Evolutionary conservation across 2,113 vertebrate species (phyloP).

Genomic region (Cynoglossus semilaevis): DNA sequence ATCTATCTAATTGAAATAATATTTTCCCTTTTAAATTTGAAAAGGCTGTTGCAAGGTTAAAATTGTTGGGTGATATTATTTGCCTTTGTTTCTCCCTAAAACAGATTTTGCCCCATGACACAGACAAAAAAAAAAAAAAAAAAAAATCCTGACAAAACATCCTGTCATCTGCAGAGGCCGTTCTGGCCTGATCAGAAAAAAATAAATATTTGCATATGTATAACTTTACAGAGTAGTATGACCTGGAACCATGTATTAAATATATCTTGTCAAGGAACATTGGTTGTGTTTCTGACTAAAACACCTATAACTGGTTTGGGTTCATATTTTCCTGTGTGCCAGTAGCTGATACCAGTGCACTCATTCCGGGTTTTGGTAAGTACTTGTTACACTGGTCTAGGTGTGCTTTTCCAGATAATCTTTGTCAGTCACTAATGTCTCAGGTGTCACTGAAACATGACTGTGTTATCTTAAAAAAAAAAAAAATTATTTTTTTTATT

Average conservation of each 20-base stretch:
- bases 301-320: constrained; percentile 61
- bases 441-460: background rate
- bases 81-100: no score
- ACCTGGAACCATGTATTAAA: constrained; percentile 12
- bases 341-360: background rate
- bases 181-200: no score
- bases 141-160: constrained; percentile 26
- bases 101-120: background rate
- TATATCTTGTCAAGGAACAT: constrained; percentile 5
- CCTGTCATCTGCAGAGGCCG: no score
- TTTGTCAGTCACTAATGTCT: background rate
- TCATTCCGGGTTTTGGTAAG: background rate
- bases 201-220: background rate
- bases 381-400: constrained; percentile 53
- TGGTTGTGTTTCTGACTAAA: constrained; percentile 17
- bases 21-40: constrained; percentile 51
- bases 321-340: constrained; percentile 25
- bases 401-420: constrained; percentile 15
- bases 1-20: constrained; percentile 67
- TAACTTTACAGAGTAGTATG: no score
- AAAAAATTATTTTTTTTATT: constrained; percentile 19
- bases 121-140: constrained; percentile 19
- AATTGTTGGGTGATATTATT: no score
- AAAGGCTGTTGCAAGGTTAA: constrained; percentile 20
- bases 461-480: background rate